These are phyloP conservation scores for Lophotis ruficrista DNA, from an alignment of 2,113 vertebrate species.

Conservation along the genomic window DNA sequence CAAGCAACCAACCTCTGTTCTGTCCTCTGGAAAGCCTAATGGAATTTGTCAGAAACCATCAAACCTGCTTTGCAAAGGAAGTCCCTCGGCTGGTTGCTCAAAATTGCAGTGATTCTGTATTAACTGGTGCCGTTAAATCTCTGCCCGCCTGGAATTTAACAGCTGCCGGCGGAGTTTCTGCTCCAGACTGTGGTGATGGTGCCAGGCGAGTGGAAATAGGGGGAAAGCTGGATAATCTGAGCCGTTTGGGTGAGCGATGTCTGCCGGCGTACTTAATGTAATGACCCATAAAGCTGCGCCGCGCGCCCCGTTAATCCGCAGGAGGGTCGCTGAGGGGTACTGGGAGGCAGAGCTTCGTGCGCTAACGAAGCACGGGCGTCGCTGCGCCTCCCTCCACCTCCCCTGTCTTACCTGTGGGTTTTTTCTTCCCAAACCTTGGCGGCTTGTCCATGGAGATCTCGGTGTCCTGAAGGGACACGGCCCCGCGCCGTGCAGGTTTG, in stretches of 20 bases:
- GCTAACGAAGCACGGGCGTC: accelerated
- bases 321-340: not conserved
- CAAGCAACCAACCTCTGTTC: accelerated
- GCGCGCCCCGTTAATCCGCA: not conserved
- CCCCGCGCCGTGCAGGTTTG: too few relatives aligned
- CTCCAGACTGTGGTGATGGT: accelerated
- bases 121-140: not conserved
- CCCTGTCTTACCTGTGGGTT: not conserved
- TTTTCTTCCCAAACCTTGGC: not conserved
- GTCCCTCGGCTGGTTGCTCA: not conserved
- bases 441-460: too few relatives aligned
- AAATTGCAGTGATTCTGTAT: not conserved
- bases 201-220: not conserved
- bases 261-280: not conserved
- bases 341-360: not conserved
- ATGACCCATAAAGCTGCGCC: not conserved
- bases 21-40: not conserved
- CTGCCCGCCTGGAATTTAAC: not conserved
- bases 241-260: accelerated
- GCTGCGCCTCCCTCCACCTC: not conserved
- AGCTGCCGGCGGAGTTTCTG: not conserved
- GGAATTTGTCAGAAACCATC: not conserved
- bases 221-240: not conserved
- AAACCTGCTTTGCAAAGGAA: not conserved
- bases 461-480: too few relatives aligned